Conservation (phyloP, 2,888 invertebrate genomes). For the Machimus atricapillus region DNA sequence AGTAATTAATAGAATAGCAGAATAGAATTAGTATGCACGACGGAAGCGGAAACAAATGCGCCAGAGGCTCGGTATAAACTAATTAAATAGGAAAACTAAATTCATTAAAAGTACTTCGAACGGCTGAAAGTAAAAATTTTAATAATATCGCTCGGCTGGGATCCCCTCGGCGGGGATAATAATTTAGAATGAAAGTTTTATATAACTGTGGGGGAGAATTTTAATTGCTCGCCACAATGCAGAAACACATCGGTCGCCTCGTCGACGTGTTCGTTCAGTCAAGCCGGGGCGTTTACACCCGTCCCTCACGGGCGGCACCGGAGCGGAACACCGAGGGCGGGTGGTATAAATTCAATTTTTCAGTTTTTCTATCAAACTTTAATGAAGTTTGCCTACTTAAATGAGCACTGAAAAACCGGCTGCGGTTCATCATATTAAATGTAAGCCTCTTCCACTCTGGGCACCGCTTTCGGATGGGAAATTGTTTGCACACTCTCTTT, state of each 20-base stretch:
- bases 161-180: neutral
- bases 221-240: conserved; percentile 28
- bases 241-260: neutral
- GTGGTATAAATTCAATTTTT: conserved; percentile 8
- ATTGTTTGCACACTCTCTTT: neutral
- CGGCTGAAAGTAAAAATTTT: conserved; percentile 25
- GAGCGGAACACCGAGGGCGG: neutral
- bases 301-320: neutral
- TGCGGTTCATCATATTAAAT: neutral
- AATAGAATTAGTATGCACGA: conserved; percentile 20
- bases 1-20: conserved; percentile 11
- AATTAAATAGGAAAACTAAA: conserved; percentile 45
- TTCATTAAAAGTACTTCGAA: conserved; percentile 42
- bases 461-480: neutral
- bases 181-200: conserved; percentile 31
- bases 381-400: conserved; percentile 23
- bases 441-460: neutral
- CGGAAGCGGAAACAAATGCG: conserved; percentile 23
- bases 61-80: conserved; percentile 44
- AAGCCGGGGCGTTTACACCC: neutral
- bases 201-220: conserved; percentile 15
- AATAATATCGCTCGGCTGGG: neutral
- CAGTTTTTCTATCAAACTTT: neutral
- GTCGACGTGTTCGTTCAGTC: neutral
- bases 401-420: neutral